Percentiles rank a stretch among this genome's conserved stretches.
phyloP scores from a whole-genome alignment of 2,797 vertebrate species.

The Xenentodon cancila region DNA sequence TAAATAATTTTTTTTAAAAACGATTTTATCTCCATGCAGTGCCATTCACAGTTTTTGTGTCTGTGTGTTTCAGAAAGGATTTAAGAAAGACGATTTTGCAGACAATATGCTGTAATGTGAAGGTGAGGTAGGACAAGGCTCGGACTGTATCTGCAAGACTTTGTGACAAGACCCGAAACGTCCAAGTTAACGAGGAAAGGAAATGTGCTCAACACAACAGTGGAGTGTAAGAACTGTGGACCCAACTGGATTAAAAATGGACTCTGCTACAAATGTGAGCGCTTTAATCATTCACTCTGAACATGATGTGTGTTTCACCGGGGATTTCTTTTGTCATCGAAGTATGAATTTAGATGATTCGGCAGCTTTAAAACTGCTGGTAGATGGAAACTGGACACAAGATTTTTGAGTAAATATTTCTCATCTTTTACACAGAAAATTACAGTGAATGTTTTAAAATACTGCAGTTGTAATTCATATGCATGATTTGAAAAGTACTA shows the following conservation, averaged over 20 bases:
- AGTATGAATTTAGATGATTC: constrained; percentile 24
- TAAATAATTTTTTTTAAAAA: neutral
- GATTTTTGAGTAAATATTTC: constrained; percentile 53
- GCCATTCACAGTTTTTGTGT: constrained; percentile 27
- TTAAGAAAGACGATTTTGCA: constrained; percentile 52
- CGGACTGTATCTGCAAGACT: constrained; percentile 20
- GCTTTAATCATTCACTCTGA: constrained; percentile 44
- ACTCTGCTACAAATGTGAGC: constrained; percentile 37
- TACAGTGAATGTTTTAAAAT: constrained; percentile 24
- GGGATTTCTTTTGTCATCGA: constrained; percentile 45
- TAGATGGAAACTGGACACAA: constrained; percentile 8
- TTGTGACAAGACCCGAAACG: constrained; percentile 21
- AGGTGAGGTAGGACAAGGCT: constrained; percentile 8
- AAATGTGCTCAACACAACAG: constrained; percentile 15
- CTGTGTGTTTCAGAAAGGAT: constrained; percentile 80
- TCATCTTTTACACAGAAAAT: constrained; percentile 42
- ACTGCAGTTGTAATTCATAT: too few species aligned
- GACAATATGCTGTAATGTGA: constrained; percentile 50
- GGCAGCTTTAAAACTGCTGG: constrained; percentile 7
- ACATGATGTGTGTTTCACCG: constrained; percentile 46
- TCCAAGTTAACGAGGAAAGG: constrained; percentile 3
- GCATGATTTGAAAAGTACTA: too few species aligned
- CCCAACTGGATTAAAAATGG: constrained; percentile 37
- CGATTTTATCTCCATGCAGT: neutral
- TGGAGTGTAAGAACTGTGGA: constrained; percentile 16